phyloP scores from a whole-genome alignment of 1,140 invertebrate genomes.

The Nasonia vitripennis region DNA sequence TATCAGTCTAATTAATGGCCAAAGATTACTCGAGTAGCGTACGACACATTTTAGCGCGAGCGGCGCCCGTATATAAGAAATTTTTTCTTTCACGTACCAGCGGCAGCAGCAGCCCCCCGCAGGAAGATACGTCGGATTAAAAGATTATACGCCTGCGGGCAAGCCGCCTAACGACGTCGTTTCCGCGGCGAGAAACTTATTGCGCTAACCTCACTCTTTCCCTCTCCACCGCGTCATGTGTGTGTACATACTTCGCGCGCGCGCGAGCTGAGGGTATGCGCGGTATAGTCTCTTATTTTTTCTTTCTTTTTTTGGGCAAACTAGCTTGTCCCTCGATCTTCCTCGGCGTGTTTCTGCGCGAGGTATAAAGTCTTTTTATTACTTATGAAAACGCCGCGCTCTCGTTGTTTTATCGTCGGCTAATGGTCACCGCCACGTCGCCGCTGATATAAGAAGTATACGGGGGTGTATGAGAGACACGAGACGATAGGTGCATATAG shows the following conservation, averaged over 20 bases:
- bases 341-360: neutral
- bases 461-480: neutral
- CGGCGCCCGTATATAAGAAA: neutral
- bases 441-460: neutral
- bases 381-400: neutral
- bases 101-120: neutral
- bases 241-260: neutral
- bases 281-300: neutral
- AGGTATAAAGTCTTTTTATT: neutral
- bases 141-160: conserved; percentile 26
- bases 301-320: neutral
- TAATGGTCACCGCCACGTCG: neutral
- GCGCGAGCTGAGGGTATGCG: neutral
- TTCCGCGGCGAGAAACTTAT: conserved; percentile 16
- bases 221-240: neutral
- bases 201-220: neutral
- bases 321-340: neutral
- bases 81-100: neutral
- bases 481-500: neutral
- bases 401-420: neutral
- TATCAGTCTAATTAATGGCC: conserved; percentile 45
- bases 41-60: conserved; percentile 7
- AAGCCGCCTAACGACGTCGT: neutral
- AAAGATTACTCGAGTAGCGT: conserved; percentile 14
- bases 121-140: conserved; percentile 32